phyloP scores from a whole-genome alignment of 2,888 invertebrate species.

The Aspidiotus destructor region DNA sequence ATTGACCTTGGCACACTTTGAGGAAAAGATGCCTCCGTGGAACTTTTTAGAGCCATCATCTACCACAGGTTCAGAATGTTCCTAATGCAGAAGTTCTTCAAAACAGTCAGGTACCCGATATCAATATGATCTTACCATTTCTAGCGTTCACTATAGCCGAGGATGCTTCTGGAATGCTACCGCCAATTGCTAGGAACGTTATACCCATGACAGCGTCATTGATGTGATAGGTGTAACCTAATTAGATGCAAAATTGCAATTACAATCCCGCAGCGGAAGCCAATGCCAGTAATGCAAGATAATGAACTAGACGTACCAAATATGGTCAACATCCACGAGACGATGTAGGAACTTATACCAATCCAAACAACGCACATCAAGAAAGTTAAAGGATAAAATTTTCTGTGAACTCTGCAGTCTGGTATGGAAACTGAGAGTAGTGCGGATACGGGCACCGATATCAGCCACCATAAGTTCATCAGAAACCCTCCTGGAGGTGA shows the following conservation, averaged over 20 bases:
- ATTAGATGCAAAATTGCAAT: neutral
- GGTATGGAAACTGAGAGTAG: slow-evolving; percentile 64
- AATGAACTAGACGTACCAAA: slow-evolving; percentile 51
- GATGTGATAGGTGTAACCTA: slow-evolving; percentile 63
- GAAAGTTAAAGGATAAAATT: slow-evolving; percentile 65
- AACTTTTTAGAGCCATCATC: too few relatives aligned
- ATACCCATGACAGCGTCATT: slow-evolving; percentile 86
- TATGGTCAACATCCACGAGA: slow-evolving; percentile 85
- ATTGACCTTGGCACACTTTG: too few relatives aligned
- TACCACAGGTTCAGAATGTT: too few relatives aligned
- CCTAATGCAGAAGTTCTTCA: too few relatives aligned
- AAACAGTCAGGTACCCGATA: slow-evolving; percentile 71
- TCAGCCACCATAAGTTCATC: slow-evolving; percentile 50
- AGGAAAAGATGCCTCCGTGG: too few relatives aligned
- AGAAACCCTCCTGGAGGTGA: slow-evolving; percentile 34
- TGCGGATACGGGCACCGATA: slow-evolving; percentile 66
- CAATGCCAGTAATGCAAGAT: neutral
- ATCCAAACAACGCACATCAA: slow-evolving; percentile 80
- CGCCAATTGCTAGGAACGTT: slow-evolving; percentile 81
- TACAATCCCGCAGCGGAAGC: neutral
- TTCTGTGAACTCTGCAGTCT: slow-evolving; percentile 55
- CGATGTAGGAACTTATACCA: slow-evolving; percentile 70
- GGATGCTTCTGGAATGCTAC: slow-evolving; percentile 73
- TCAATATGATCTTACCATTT: slow-evolving; percentile 63
- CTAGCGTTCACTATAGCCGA: slow-evolving; percentile 77